Percentiles rank a stretch among this genome's conserved stretches.
These are phyloP conservation scores for Tribolium castaneum DNA, from an alignment of 1,140 invertebrate species.

Conservation along the genomic window DNA sequence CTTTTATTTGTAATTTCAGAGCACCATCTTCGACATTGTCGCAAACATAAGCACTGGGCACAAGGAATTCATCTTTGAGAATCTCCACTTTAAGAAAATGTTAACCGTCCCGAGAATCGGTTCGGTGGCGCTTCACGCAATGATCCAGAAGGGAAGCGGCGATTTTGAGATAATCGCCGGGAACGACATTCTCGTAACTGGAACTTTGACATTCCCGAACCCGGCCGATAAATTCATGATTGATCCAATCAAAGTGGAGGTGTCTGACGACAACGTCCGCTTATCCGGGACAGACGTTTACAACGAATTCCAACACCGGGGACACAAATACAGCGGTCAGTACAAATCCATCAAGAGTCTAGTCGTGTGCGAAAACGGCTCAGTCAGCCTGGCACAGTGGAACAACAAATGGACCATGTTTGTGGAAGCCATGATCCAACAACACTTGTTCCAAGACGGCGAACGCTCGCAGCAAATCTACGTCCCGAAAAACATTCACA, in stretches of 20 bases:
- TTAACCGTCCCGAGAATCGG: constrained; percentile 82
- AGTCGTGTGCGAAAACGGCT: constrained; percentile 55
- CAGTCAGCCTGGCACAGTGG: constrained; percentile 49
- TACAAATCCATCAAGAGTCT: constrained; percentile 58
- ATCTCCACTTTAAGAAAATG: constrained; percentile 85
- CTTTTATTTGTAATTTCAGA: constrained; percentile 45
- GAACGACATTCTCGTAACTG: constrained; percentile 81
- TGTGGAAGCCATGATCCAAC: constrained; percentile 60
- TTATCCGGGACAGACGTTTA: constrained; percentile 84
- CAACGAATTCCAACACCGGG: constrained; percentile 89
- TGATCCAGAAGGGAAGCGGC: constrained; percentile 86
- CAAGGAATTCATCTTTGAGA: constrained; percentile 87
- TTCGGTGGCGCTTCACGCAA: constrained; percentile 81
- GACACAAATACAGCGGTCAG: constrained; percentile 81
- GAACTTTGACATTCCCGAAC: constrained; percentile 70
- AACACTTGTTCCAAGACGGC: constrained; percentile 58
- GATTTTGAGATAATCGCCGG: constrained; percentile 88
- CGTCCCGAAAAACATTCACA: constrained; percentile 56
- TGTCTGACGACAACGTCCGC: constrained; percentile 63
- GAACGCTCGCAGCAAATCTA: constrained; percentile 58
- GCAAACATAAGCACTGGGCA: constrained; percentile 45
- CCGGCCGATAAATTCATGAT: constrained; percentile 62
- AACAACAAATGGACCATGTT: constrained; percentile 57
- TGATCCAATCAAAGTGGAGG: constrained; percentile 62
- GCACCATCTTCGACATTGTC: constrained; percentile 52